A percentile compares a stretch with the other conserved stretches of the same genome.
Conservation (phyloP, 2,113 vertebrate species). For the Dinomys branickii region DNA sequence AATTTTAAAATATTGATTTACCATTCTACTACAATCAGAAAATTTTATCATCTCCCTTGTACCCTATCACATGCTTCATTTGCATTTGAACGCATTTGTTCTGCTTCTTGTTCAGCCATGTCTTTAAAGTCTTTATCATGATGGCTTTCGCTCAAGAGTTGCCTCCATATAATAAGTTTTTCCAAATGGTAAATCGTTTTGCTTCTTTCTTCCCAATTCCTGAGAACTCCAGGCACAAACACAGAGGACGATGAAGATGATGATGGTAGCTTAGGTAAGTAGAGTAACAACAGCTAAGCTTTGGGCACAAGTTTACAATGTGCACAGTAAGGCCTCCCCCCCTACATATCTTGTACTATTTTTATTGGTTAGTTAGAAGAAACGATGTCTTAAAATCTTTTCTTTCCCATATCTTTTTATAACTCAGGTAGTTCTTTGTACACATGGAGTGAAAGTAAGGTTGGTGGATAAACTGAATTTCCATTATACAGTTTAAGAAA, state of each 20-base stretch:
- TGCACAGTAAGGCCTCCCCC: neutral
- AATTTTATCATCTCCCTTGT: neutral
- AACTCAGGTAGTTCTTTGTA: neutral
- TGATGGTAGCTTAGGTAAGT: neutral
- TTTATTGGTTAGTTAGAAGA: neutral
- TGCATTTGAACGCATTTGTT: neutral
- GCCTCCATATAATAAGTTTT: neutral
- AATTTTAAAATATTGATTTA: neutral
- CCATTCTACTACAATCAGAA: neutral
- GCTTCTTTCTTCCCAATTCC: neutral
- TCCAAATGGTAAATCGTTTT: neutral
- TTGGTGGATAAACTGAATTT: neutral
- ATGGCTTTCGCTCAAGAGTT: neutral
- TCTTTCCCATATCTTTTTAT: neutral
- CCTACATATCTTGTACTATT: too few species aligned
- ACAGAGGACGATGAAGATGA: neutral
- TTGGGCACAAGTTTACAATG: neutral
- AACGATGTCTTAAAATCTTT: neutral
- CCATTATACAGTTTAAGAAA: neutral
- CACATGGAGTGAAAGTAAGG: neutral
- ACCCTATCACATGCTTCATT: neutral
- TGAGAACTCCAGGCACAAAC: neutral
- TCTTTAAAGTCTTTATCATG: neutral
- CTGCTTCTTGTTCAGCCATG: neutral
- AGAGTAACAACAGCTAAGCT: neutral